Base-by-base conservation (phyloP, 2,888 invertebrate genomes). In the Ectemnius continuus region DNA sequence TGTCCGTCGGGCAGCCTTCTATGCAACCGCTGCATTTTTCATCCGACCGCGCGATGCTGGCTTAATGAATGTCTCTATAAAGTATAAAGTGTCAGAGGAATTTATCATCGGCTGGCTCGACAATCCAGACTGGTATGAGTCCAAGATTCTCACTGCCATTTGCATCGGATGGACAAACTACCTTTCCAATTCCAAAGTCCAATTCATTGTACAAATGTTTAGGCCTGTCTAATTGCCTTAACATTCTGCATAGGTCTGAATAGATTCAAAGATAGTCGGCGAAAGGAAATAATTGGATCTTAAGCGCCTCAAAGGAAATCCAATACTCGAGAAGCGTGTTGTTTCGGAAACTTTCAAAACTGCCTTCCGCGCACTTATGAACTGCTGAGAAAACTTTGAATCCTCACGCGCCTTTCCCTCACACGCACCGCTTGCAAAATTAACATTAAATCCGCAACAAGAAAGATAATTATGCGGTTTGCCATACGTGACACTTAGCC, bases 361-460 rank as follows among this genome's bases (percentile, higher is more conserved):
- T 28, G 20, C 2, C 13, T 48, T 23, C 26, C 26, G 13, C 13
- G 58, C 58, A 16, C 36, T 63, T 58, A 57, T 67, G 58, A 59
- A 36, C 68, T 75, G 68, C 75, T 64, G 65, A 59, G 45, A n/a
- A 58, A 75, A 75, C 75, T 75, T 75, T 58, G 68, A 75, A 69
- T 75, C 64, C 75, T 28, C 2, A 8, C 13, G 16, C n/a, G n/a
- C 36, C 36, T 36, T 8, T 8, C 36, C 6, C 11, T 36, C 11
- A 36, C 11, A 36, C 11, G 6, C 36, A 11, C 36, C 8, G 36
- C 6, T 11, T 36, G 36, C 8, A 11, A 36, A 36, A 69, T 47
- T n/a, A 61, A 62, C 11, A n/a, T 45, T 47, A 60, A 62, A 48
- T 59, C 48, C 47, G 36, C 47, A 36, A 45, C 8, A 14, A n/a